Conservation (phyloP, 2,888 invertebrate genomes). For the Mythimna vitellina region DNA sequence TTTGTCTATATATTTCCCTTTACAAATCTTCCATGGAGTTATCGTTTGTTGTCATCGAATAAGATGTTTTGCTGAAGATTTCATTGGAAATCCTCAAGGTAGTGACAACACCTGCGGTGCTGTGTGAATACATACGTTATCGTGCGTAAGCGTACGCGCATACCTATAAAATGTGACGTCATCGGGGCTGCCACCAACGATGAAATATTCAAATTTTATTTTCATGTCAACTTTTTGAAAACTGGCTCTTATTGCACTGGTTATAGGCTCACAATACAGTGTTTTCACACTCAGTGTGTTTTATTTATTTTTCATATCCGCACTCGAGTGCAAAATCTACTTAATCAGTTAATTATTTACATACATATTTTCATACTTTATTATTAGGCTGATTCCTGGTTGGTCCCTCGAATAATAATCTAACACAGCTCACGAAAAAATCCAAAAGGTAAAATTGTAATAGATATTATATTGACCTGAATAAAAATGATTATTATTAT, state of each 20-base stretch:
- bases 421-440: neutral
- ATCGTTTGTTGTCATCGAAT: conserved; percentile 15
- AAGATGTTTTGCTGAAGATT: conserved; percentile 51
- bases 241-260: neutral
- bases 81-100: conserved; percentile 45
- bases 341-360: neutral
- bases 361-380: neutral
- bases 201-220: conserved; percentile 18
- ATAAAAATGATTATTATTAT: too few relatives aligned
- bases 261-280: neutral
- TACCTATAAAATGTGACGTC: conserved; percentile 29
- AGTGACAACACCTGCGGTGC: conserved; percentile 31
- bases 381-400: neutral
- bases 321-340: neutral
- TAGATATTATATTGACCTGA: too few relatives aligned
- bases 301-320: neutral
- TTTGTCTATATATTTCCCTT: neutral
- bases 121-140: conserved; percentile 14
- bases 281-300: neutral
- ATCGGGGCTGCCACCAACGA: conserved; percentile 8
- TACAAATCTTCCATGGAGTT: neutral
- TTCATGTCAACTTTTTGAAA: neutral
- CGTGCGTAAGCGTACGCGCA: conserved; percentile 35
- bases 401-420: neutral
- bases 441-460: neutral